These are phyloP conservation scores for Sebastes itinus DNA, from an alignment of 2,797 vertebrate genomes.

Conservation along the genomic window DNA sequence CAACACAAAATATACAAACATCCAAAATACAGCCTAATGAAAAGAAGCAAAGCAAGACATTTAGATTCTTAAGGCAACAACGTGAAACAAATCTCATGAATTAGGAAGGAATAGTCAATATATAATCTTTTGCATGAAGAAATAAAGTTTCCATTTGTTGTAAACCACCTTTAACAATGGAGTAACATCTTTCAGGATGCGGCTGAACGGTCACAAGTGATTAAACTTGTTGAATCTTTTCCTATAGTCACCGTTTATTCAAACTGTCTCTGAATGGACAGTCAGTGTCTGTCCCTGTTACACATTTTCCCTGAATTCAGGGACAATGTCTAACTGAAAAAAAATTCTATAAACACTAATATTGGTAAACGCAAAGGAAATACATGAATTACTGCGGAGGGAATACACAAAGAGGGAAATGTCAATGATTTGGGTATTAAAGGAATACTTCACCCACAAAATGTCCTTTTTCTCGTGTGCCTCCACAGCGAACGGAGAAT, in stretches of 20 bases:
- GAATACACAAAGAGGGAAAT: neutral
- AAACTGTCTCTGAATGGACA: neutral
- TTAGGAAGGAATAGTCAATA: neutral
- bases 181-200: neutral
- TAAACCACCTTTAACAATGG: neutral
- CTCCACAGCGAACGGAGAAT: neutral
- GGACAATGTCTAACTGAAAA: neutral
- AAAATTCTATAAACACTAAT: neutral
- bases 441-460: neutral
- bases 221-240: neutral
- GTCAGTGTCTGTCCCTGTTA: neutral
- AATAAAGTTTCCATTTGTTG: neutral
- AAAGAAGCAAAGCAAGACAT: constrained; percentile 15
- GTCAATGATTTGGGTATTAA: constrained; percentile 1
- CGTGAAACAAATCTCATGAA: neutral
- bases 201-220: neutral
- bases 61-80: neutral
- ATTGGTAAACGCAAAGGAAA: neutral
- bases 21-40: neutral
- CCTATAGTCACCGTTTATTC: neutral
- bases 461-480: neutral
- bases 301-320: neutral
- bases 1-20: neutral
- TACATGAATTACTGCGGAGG: neutral
- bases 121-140: neutral